phyloP scores from a whole-genome alignment of 2,113 vertebrate species.

The Pogonocichla stellata region DNA sequence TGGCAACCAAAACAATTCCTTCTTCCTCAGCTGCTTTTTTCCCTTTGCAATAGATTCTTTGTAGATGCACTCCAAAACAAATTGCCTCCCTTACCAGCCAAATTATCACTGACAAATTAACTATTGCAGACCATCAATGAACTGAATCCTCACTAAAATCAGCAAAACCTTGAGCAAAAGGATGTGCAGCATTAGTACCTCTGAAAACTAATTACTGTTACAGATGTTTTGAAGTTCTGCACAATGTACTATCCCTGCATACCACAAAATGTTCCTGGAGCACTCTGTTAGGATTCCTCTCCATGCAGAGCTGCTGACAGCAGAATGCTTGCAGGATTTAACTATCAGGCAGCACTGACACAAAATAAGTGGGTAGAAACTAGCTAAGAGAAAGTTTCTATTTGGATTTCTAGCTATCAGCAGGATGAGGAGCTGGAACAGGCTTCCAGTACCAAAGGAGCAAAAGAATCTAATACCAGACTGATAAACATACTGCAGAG shows the following conservation, averaged over 20 bases:
- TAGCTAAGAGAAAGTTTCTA: background rate
- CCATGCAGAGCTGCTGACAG: background rate
- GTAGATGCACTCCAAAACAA: background rate
- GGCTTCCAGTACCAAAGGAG: background rate
- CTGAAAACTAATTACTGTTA: background rate
- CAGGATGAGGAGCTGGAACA: background rate
- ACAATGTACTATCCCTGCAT: background rate
- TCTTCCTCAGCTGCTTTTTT: background rate
- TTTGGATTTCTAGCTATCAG: background rate
- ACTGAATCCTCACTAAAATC: background rate
- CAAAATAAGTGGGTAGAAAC: background rate
- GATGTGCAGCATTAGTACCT: background rate
- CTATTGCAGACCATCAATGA: background rate
- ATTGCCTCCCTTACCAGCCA: background rate
- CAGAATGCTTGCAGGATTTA: background rate
- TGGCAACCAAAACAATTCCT: background rate
- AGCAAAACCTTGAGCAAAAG: background rate
- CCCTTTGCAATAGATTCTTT: background rate
- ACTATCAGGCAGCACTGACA: background rate
- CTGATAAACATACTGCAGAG: background rate
- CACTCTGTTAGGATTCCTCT: background rate
- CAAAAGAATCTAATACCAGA: background rate
- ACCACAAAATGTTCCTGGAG: background rate
- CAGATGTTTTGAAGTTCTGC: background rate
- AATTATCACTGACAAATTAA: background rate